Evolutionary conservation across 2,888 invertebrate genomes (phyloP), one percentile per base, ranked within the genome.

Genomic region (Nasonia oneida): DNA sequence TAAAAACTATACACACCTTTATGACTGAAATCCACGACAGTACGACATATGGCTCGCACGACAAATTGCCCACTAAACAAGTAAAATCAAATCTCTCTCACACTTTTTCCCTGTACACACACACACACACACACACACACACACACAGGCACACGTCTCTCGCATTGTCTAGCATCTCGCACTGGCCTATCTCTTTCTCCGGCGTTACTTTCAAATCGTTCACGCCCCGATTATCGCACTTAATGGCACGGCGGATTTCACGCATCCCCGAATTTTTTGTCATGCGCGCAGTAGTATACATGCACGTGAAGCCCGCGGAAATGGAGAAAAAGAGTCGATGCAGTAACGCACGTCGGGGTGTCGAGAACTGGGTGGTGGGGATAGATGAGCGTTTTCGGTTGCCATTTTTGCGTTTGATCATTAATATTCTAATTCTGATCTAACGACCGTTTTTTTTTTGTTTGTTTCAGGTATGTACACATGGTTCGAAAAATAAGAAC

Each of bases 221-320:
- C 90, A 92, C 91, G 93, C 92, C 89, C 91, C 91, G 92, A 89
- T 92, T 92, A 91, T 91, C 90, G 89, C 88, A 85, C 90, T 91
- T 90, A 92, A 92, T 92, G 88, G 90, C 89, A 85, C 88, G 80
- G 81, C 86, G 92, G 93, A 93, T 93, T 93, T 93, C 89, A 93
- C 93, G 93, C 93, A 92, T 93, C 92, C 92, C 90, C 92, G 92
- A 92, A 91, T 92, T 91, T 92, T 92, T 92, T 92, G 87, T 84
- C 77, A 79, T 71, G 64, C 71, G 8, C 71, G 1, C 18, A 18
- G 53, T 23, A 61, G n/a, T n/a, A 8, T n/a, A 53, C 74, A 15
- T 18, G 57, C n/a, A 8, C 57, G 23, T n/a, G 2, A 1, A 67
- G 37, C 75, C 79, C 84, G 73, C 83, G 85, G 85, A 85, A 84